Evolutionary conservation across 2,888 invertebrate genomes (phyloP).

Genomic region (Brachyptera risi): DNA sequence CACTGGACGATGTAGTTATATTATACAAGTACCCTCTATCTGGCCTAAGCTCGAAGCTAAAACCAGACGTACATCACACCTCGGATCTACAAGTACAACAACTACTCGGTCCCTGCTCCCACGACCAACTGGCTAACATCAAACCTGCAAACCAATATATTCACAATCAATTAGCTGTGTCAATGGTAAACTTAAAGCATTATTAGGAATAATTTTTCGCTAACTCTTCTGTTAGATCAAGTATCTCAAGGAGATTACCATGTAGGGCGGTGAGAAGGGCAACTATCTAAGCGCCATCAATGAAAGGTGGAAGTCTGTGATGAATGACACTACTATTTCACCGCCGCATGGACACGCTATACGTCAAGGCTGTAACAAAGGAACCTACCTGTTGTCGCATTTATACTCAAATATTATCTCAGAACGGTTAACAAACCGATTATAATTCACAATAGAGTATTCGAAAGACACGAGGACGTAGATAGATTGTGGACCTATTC

Average conservation of each 20-base stretch:
- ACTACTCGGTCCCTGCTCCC: neutral
- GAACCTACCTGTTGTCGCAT: too few relatives aligned
- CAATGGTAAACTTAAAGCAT: neutral
- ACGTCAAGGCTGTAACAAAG: too few relatives aligned
- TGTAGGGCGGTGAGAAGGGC: neutral
- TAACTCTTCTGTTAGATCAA: neutral
- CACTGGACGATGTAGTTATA: too few relatives aligned
- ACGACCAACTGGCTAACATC: neutral
- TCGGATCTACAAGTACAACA: too few relatives aligned
- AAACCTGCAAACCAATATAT: neutral
- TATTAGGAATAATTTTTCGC: neutral
- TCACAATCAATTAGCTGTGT: neutral
- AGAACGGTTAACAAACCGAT: too few relatives aligned
- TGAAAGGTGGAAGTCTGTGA: neutral
- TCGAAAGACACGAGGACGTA: too few relatives aligned
- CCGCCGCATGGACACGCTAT: neutral
- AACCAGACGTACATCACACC: neutral
- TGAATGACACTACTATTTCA: neutral
- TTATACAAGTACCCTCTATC: neutral
- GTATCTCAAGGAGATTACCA: neutral
- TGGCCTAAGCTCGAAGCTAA: neutral
- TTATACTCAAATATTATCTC: too few relatives aligned
- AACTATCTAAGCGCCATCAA: neutral
- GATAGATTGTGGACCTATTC: too few relatives aligned
- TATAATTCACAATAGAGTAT: too few relatives aligned